Evolutionary conservation across 1,140 invertebrate species (phyloP).

Genomic region (Philotrypesis tridentata): DNA sequence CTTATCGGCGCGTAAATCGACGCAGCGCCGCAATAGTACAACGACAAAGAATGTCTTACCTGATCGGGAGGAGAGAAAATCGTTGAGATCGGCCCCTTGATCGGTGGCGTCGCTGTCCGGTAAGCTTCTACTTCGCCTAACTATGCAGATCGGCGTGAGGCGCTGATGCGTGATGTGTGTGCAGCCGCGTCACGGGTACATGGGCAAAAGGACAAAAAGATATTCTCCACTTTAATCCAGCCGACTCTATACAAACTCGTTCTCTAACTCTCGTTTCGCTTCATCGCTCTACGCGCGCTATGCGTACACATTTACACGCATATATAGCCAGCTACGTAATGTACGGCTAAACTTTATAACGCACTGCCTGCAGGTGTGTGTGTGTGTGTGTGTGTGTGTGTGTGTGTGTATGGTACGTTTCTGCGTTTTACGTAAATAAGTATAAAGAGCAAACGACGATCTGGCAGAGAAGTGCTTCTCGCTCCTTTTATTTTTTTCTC

Average conservation of each 20-base stretch:
- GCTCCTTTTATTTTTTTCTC: too few species aligned
- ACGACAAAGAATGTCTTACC: constrained; percentile 53
- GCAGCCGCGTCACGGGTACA: constrained; percentile 38
- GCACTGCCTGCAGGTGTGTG: too few species aligned
- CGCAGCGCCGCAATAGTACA: not conserved
- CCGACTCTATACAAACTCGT: not conserved
- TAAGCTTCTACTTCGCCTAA: constrained; percentile 66
- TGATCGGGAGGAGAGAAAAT: constrained; percentile 64
- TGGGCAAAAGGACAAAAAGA: constrained; percentile 44
- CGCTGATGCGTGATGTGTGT: constrained; percentile 59
- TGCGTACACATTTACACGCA: not conserved
- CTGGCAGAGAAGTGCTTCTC: too few species aligned
- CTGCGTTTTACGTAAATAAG: not conserved
- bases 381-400: too few species aligned
- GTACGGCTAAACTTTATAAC: too few species aligned
- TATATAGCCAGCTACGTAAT: too few species aligned
- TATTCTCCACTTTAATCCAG: constrained; percentile 43
- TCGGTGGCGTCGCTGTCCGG: constrained; percentile 64
- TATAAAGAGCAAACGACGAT: too few species aligned
- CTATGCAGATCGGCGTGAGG: constrained; percentile 63
- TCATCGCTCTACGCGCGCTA: not conserved
- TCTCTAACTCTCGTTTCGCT: constrained; percentile 6
- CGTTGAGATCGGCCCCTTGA: constrained; percentile 61
- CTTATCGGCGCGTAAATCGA: too few species aligned
- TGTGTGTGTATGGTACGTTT: not conserved